Base-by-base conservation (phyloP, 2,888 invertebrate genomes). In the Hirtodrosophila confusa region DNA sequence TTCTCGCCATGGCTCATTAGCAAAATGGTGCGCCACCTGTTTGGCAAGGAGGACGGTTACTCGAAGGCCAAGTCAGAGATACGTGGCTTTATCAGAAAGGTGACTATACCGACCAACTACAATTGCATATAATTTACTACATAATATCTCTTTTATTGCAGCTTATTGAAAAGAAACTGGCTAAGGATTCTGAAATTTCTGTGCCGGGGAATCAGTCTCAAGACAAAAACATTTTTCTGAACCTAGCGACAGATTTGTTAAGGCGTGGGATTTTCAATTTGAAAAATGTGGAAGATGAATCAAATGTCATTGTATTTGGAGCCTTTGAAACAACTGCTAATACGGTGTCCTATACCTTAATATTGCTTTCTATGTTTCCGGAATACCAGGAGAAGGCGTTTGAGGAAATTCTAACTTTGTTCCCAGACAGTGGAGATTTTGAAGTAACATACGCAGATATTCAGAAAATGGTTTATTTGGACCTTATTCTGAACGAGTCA, bases 241-340 rank as follows among this genome's bases (percentile, higher is more conserved):
- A 90, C 47, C 63, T 89, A 2, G 89, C 88, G 0, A 84, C 87
- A 3, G 89, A 90, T 47, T 63, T 90, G 41, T 44, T 87, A 4
- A 82, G 63, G 17, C 82, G 73, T 0, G 87, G 87, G 2, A 54
- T 82, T 1, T 91, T 91, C 33, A 86, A 65, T 4, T 77, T 66
- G 78, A 67, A 84, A 45, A 88, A 90, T 57, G 89, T 91, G 0
- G 88, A 88, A 60, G 84, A 88, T 51, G 90, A 90, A 71, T 84
- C 90, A 0, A 90, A 89, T 69, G 80, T 87, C 0, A 88, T 91
- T 47, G 89, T 91, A 0, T 89, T 90, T 64, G 90, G 89, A 7
- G 91, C 91, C 0, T 91, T 90, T 48, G 91, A 91, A 69, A 91
- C 91, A 1, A 89, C 91, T 3, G 86, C 91, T 0, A 90, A 89